phyloP scores from a whole-genome alignment of 2,113 vertebrate species.

The Ophthalmotilapia sp. region DNA sequence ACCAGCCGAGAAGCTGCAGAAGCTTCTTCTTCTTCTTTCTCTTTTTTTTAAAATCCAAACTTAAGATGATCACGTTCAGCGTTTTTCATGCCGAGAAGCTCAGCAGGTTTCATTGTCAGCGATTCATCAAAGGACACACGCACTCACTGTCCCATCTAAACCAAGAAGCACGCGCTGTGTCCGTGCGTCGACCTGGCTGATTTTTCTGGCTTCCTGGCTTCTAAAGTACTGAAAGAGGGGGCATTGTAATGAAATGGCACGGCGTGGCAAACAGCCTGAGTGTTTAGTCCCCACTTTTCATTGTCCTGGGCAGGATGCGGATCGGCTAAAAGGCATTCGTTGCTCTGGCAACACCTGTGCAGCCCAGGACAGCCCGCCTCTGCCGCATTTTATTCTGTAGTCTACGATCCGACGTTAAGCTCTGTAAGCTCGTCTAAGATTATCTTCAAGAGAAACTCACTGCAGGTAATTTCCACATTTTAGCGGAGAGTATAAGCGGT shows the following conservation, averaged over 20 bases:
- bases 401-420: neutral
- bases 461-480: neutral
- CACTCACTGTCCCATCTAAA: conserved; percentile 42
- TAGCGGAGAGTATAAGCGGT: neutral
- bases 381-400: conserved; percentile 47
- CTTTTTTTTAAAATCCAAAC: neutral
- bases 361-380: conserved; percentile 40
- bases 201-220: neutral
- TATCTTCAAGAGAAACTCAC: neutral
- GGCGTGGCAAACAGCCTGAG: neutral
- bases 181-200: neutral
- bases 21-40: neutral
- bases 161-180: neutral
- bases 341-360: conserved; percentile 77
- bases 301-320: conserved; percentile 72
- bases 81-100: neutral
- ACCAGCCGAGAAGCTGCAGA: neutral
- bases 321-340: conserved; percentile 63
- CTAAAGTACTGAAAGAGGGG: neutral
- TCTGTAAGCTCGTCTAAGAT: neutral
- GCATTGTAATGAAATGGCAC: neutral
- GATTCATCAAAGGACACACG: neutral
- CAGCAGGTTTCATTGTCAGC: neutral
- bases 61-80: neutral
- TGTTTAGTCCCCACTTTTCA: conserved; percentile 51